Base-by-base conservation (phyloP, 2,113 vertebrate genomes). In the Epinephelus fuscoguttatus region DNA sequence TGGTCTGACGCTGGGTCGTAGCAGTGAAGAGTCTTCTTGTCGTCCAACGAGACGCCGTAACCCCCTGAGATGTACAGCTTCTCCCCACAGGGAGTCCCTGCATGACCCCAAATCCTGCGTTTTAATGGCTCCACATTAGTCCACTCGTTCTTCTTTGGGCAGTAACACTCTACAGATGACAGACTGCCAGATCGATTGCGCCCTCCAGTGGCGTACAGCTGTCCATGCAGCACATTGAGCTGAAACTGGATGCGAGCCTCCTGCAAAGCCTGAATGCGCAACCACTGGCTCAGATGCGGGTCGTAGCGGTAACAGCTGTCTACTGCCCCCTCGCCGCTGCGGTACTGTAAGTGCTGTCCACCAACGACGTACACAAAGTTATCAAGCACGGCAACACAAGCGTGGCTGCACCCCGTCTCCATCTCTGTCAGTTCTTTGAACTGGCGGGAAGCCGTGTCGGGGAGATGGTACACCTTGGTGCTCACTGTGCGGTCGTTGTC, bases 191-290 rank as follows among this genome's bases (percentile, higher is more conserved):
- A 97, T 0, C 97, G 95, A 91, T 99, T 99, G 74, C 98, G 96
- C 42, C 98, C 98, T 0, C 98, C 98, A 0, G 97, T 99, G 93
- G 98, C 98, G 0, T 98, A 99, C 2, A 99, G 94, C 91, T 94
- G 93, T 3, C 97, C 97, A 0, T 92, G 90, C 10, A 99, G 88
- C 0, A 97, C 96, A 0, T 96, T 96, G 40, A 99, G 96, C 87
- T 99, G 98, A 91, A 99, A 99, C 93, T 99, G 98, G 81, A 99
- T 99, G 19, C 98, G 96, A 79, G 97, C 96, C 93, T 99, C 98
- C 87, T 97, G 98, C 97, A 99, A 96, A 66, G 97, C 93, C 60
- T 95, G 97, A 85, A 99, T 97, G 18, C 98, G 97, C 82, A 99
- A 93, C 98, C 98, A 99, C 52, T 91, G 96, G 94, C 96, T 97